Evolutionary conservation across 2,888 invertebrate genomes (phyloP).

Genomic region (Apotomis capreana): DNA sequence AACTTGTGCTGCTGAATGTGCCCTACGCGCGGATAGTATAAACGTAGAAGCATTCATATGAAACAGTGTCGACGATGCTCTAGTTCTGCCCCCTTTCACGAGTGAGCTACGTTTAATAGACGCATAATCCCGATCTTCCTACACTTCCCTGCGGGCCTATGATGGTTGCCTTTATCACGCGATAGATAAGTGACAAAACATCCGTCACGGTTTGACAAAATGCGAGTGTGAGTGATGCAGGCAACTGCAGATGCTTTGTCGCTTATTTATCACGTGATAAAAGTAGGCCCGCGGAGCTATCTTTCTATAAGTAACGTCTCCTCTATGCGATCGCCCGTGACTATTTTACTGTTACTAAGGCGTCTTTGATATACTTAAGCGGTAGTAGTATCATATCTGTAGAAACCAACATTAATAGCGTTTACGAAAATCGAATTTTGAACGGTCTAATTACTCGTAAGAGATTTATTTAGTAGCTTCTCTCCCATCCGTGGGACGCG

Average conservation of each 20-base stretch:
- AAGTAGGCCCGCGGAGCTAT: constrained; percentile 4
- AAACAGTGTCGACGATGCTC: constrained; percentile 23
- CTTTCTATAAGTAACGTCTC: constrained; percentile 24
- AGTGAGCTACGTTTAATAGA: constrained; percentile 70
- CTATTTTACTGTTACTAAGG: background rate
- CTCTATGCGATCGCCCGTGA: constrained; percentile 22
- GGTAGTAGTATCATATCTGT: too few relatives aligned
- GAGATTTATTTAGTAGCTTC: background rate
- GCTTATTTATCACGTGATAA: too few relatives aligned
- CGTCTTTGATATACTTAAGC: too few relatives aligned
- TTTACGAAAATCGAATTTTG: background rate
- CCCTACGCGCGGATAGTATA: constrained; percentile 8
- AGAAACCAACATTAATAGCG: too few relatives aligned
- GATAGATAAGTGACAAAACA: too few relatives aligned
- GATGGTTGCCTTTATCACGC: too few relatives aligned
- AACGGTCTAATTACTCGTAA: constrained; percentile 19
- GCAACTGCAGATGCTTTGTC: too few relatives aligned
- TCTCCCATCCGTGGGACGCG: background rate
- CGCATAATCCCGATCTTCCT: constrained; percentile 56
- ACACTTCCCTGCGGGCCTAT: constrained; percentile 41
- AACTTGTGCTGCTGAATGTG: background rate
- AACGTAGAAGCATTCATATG: constrained; percentile 25
- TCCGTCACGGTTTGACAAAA: too few relatives aligned
- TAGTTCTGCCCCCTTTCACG: constrained; percentile 51
- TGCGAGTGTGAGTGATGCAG: too few relatives aligned